A percentile compares a stretch with the other conserved stretches of the same genome.
Conservation (phyloP, 2,888 invertebrate genomes). For the Gisinianus flammeolus region DNA sequence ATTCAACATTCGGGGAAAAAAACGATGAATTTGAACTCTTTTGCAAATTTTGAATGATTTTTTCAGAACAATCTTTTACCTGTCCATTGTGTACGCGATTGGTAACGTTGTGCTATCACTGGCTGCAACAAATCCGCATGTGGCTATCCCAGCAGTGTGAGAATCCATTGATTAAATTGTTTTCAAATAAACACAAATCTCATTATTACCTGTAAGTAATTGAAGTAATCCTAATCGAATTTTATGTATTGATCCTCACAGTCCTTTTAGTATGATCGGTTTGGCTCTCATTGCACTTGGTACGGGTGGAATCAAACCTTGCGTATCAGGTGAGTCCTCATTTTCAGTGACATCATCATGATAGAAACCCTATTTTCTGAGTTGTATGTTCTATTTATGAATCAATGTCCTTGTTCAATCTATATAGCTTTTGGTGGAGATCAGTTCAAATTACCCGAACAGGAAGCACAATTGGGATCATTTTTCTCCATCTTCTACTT, state of each 20-base stretch:
- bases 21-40: neutral
- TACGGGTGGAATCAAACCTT: constrained; percentile 92
- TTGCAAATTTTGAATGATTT: neutral
- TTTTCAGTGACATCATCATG: too few relatives aligned
- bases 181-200: neutral
- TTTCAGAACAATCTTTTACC: constrained; percentile 65
- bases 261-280: constrained; percentile 63
- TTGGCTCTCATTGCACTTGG: constrained; percentile 78
- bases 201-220: neutral
- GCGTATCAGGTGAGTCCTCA: constrained; percentile 92
- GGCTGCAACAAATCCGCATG: constrained; percentile 62
- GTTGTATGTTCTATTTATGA: too few relatives aligned
- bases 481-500: constrained; percentile 97
- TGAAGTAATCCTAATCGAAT: neutral
- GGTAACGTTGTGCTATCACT: constrained; percentile 65
- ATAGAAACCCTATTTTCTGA: too few relatives aligned
- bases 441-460: constrained; percentile 82
- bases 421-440: constrained; percentile 96
- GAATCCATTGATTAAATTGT: constrained; percentile 1
- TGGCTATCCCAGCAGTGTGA: constrained; percentile 41
- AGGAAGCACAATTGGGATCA: constrained; percentile 76
- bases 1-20: too few relatives aligned
- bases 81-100: constrained; percentile 65
- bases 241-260: constrained; percentile 49
- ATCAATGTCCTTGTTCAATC: too few relatives aligned